phyloP scores from a whole-genome alignment of 2,113 vertebrate genomes.

The Oryctolagus cuniculus region mOryCun1.1 NC_091453.1:122808001-122808500 shows the following conservation, averaged over 20 bases:
- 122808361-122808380: background rate
- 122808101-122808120: background rate
- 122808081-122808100: background rate
- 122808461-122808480: background rate
- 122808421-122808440: background rate
- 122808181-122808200: background rate
- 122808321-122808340: background rate
- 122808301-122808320: background rate
- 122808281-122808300: background rate
- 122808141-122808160: background rate
- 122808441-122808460: background rate
- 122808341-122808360: background rate
- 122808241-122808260: background rate
- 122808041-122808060: background rate
- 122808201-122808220: background rate
- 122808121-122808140: background rate
- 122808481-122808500: background rate
- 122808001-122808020: background rate
- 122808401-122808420: background rate
- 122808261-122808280: background rate
- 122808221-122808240: background rate
- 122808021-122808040: no score
- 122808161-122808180: background rate
- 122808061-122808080: background rate
- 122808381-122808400: background rate